Evolutionary conservation across 2,888 invertebrate species (phyloP), one percentile per base, ranked within the genome.

Genomic region (Phyto melanocephala): DNA sequence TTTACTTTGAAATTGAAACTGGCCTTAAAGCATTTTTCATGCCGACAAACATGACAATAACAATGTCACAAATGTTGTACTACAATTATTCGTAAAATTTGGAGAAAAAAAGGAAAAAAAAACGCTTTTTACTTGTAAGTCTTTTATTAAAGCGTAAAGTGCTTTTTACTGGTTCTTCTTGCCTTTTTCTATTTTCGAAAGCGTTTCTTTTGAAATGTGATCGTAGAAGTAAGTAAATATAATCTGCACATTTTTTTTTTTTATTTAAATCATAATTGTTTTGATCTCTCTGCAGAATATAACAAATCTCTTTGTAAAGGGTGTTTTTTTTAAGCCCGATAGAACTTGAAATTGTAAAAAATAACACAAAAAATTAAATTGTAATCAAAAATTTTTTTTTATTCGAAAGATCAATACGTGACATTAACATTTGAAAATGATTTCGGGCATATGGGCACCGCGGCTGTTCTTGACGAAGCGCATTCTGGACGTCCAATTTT

Each of bases 41-140:
- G 62, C 81, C 81, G 81, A 78, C 81, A 81, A 81, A 78, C 78
- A 81, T 42, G 70, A 63, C 70, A 77, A 77, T 60, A 77, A 70
- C 62, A 70, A 77, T 77, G 77, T 70, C 77, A 77, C 54, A 70
- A 63, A 77, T 70, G 70, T 70, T 63, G 62, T 68, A 42, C 42
- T 13, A 68, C 54, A 68, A 68, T 52, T 68, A n/a, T n/a, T n/a
- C n/a, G n/a, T n/a, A n/a, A n/a, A n/a, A n/a, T 56, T 65, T 54
- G 40, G 11, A 35, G 35, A 45, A 22, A 65, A 15, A 17, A 22
- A 40, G n/a, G 40, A 56, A 37, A 17, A 33, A 54, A 33, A 33
- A 17, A 33, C 13, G 7, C 15, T 40, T 62, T 50, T 62, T 62
- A 40, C 37, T 60, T 60, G 50, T 67, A 67, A 28, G 22, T 45